Evolutionary conservation across 2,113 vertebrate species (phyloP), one percentile per base, ranked within the genome.

Genomic region (Phalacrocorax aristotelis): DNA sequence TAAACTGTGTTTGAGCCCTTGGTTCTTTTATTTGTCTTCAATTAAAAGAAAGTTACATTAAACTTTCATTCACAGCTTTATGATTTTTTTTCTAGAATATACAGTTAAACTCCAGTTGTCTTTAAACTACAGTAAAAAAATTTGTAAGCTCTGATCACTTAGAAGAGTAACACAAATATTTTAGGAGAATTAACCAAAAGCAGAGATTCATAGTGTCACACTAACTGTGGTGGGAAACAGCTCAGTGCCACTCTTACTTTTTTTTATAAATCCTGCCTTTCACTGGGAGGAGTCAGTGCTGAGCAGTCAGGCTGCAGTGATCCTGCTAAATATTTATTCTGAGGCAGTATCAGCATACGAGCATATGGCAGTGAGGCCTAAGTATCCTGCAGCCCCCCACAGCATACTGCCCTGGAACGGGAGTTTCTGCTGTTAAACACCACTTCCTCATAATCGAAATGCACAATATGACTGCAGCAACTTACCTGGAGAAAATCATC

Each of bases 1-100:
- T 93, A 76, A 95, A 66, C 90, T 76, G 83, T 70, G 87, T 89
- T 95, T 83, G 92, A 91, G 83, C 87, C 90, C 61, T 87, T 87
- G 94, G 93, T 97, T 97, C 93, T 97, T 97, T 97, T 97, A 97
- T 97, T 95, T 97, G 95, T 97, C 72, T 95, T 97, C 94, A 95
- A 97, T 91, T 95, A 97, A 98, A 98, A 97, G 90, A 92, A 96
- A 95, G 70, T 93, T 93, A 80, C 51, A 61, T 94, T 71, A 44
- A 90, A 92, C 86, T 94, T 90, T 82, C 58, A 80, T 21, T 89
- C 42, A 15, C 19, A 44, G 23, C 30, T 90, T n/a, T 42, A 32
- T 20, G 16, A 9, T 13, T 36, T 42, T 34, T 34, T 89, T 74
- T 25, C 49, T 58, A 75, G 42, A 23, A 30, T 11, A 48, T 2